Conservation (phyloP, 2,113 vertebrate genomes). For the Apodemus sylvaticus region DNA sequence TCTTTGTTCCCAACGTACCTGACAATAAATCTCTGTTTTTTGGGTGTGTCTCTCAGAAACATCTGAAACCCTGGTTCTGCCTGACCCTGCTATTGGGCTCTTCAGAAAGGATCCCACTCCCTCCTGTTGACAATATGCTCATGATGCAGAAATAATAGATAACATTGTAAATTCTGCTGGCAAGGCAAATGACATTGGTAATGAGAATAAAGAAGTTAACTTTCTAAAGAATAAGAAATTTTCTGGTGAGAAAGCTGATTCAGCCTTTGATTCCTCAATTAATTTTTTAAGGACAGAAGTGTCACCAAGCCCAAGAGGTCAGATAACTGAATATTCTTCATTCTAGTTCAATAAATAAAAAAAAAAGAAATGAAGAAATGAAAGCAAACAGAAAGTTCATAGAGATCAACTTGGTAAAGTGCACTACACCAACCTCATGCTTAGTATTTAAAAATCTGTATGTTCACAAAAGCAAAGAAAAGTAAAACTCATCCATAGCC, state of each 20-base stretch:
- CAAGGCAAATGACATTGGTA: conserved; percentile 69
- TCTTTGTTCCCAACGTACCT: neutral
- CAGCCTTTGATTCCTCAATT: conserved; percentile 76
- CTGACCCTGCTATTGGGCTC: conserved; percentile 33
- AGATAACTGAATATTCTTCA: conserved; percentile 65
- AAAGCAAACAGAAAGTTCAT: conserved; percentile 50
- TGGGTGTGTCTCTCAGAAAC: neutral
- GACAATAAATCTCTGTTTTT: neutral
- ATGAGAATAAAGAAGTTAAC: conserved; percentile 72
- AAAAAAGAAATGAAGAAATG: no score
- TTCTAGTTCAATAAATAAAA: conserved; percentile 58
- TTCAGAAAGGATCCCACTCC: neutral
- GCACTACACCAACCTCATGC: neutral
- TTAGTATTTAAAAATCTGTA: neutral
- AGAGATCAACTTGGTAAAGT: conserved; percentile 18
- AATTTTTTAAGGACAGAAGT: conserved; percentile 73
- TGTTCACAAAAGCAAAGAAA: neutral
- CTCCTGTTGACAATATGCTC: conserved; percentile 45
- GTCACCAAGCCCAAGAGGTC: conserved; percentile 64
- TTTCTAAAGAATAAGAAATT: conserved; percentile 72
- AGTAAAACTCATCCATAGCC: neutral
- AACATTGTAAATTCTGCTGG: conserved; percentile 65
- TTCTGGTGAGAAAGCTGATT: conserved; percentile 75
- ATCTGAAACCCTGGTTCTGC: neutral
- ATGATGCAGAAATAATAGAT: conserved; percentile 67